phyloP scores from a whole-genome alignment of 2,113 vertebrate species.

The Chrysemys picta region DNA sequence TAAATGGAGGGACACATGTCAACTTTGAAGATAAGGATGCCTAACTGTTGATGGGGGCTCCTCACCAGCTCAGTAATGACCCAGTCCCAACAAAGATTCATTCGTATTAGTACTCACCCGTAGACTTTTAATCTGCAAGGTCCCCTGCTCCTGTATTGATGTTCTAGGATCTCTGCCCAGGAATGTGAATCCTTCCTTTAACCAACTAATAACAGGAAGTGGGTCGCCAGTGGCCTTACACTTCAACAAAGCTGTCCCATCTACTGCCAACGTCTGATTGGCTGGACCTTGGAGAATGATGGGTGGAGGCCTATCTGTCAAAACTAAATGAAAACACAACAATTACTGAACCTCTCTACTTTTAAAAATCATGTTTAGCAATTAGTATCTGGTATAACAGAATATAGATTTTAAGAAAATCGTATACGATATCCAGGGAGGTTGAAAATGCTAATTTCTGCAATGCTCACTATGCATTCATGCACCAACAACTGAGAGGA shows the following conservation, averaged over 20 bases:
- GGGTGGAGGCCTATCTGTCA: slow-evolving; percentile 96
- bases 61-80: accelerated
- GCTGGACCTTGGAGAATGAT: slow-evolving; percentile 96
- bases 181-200: slow-evolving; percentile 95
- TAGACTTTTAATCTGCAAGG: slow-evolving; percentile 92
- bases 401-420: neutral
- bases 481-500: neutral
- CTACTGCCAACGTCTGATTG: slow-evolving; percentile 93
- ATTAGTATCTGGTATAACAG: neutral
- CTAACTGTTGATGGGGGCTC: neutral
- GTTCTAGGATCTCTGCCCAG: slow-evolving; percentile 92
- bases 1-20: neutral
- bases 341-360: slow-evolving; percentile 19
- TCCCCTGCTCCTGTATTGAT: slow-evolving; percentile 93
- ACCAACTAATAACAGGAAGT: slow-evolving; percentile 95
- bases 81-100: accelerated
- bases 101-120: slow-evolving; percentile 77
- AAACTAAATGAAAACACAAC: slow-evolving; percentile 79
- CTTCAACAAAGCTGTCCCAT: slow-evolving; percentile 91
- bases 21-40: neutral
- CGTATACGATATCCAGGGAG: neutral
- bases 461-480: neutral
- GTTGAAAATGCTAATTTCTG: neutral
- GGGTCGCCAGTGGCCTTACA: slow-evolving; percentile 97
- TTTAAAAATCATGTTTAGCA: neutral